A percentile compares a stretch with the other conserved stretches of the same genome.
These are phyloP conservation scores for Hylaeus anthracinus DNA, from an alignment of 1,140 invertebrate species.

Conservation along the genomic window DNA sequence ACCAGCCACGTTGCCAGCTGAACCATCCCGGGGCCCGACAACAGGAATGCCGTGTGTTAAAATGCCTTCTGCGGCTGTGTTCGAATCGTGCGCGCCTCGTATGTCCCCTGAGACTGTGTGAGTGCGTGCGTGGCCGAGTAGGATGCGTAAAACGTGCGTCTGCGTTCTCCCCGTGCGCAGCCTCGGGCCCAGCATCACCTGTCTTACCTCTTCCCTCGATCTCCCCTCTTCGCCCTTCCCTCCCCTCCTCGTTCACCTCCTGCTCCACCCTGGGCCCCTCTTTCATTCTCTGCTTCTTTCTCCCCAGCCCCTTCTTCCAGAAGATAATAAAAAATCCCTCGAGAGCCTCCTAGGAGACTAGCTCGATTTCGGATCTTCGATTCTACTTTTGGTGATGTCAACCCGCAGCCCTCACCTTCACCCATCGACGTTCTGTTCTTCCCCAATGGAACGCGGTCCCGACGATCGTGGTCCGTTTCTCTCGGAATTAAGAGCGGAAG, in stretches of 20 bases:
- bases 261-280: background rate
- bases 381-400: constrained; percentile 11
- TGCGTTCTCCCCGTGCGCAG: constrained; percentile 56
- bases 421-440: background rate
- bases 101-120: constrained; percentile 44
- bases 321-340: constrained; percentile 33
- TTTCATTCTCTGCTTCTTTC: constrained; percentile 43
- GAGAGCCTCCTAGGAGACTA: constrained; percentile 46
- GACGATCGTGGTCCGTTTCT: background rate
- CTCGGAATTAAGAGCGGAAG: background rate
- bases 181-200: constrained; percentile 78
- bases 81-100: constrained; percentile 54
- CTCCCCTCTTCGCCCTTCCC: constrained; percentile 35
- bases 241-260: background rate
- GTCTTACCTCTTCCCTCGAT: constrained; percentile 70
- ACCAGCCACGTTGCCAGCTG: constrained; percentile 78
- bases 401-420: background rate
- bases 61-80: constrained; percentile 73
- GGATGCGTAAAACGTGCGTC: constrained; percentile 69
- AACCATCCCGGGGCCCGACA: constrained; percentile 74
- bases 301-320: background rate
- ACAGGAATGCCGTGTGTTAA: constrained; percentile 80
- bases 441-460: background rate
- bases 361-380: constrained; percentile 35
- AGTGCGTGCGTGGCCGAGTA: constrained; percentile 48